These are phyloP conservation scores for Nycteola revayana DNA, from an alignment of 2,888 invertebrate species.

Conservation along the genomic window DNA sequence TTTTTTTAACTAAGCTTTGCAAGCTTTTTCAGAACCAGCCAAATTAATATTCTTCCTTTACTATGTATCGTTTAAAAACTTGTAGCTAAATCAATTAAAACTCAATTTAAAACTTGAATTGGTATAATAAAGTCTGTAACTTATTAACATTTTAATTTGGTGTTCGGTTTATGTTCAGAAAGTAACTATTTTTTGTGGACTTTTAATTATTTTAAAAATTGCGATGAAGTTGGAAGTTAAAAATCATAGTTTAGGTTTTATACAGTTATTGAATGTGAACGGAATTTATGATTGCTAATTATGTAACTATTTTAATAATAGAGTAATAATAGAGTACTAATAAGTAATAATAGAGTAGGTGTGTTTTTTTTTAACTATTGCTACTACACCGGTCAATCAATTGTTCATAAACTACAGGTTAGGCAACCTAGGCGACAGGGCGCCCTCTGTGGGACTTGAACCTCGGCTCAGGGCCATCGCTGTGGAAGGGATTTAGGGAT, in stretches of 20 bases:
- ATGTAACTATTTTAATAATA: neutral
- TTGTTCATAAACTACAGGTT: no score
- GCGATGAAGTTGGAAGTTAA: no score
- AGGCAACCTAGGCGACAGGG: no score
- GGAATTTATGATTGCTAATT: neutral
- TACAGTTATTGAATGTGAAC: no score
- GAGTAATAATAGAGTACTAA: no score
- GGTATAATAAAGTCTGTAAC: constrained; percentile 21
- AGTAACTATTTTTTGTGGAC: neutral
- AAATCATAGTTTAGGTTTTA: no score
- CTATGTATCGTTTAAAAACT: constrained; percentile 24
- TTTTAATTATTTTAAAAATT: neutral
- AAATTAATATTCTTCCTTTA: constrained; percentile 32
- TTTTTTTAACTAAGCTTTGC: constrained; percentile 15
- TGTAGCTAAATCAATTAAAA: constrained; percentile 38
- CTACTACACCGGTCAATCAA: no score
- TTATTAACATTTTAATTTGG: constrained; percentile 12
- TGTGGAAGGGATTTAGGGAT: no score
- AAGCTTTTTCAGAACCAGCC: constrained; percentile 26
- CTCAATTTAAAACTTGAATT: constrained; percentile 33
- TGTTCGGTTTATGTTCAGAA: neutral
- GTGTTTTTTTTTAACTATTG: no score
- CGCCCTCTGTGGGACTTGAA: no score
- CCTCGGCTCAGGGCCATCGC: no score
- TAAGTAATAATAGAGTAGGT: no score